Percentiles rank a stretch among this genome's conserved stretches.
phyloP scores from a whole-genome alignment of 2,797 vertebrate species.

The Nasua narica region DNA sequence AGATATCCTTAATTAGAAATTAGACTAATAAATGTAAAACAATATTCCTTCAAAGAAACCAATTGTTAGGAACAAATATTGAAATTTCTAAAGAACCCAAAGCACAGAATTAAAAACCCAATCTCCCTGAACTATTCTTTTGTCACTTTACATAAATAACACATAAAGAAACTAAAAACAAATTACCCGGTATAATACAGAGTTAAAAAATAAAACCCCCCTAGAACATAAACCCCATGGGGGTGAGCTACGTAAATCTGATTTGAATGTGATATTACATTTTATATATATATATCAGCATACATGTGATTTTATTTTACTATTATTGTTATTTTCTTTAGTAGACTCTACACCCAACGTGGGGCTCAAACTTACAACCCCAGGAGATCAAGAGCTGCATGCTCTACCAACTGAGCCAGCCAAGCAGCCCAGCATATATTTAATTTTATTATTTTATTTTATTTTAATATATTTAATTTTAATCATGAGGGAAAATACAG shows the following conservation, averaged over 20 bases:
- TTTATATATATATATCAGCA: not conserved
- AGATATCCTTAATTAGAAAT: not conserved
- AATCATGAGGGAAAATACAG: not conserved
- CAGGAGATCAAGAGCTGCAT: not conserved
- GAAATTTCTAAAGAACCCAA: constrained; percentile 8
- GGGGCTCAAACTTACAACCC: not conserved
- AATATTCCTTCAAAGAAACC: constrained; percentile 33
- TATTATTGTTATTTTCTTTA: not conserved
- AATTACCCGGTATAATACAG: not conserved
- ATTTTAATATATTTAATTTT: not conserved
- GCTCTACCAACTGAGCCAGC: not conserved
- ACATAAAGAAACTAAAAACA: not conserved
- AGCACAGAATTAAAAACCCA: not conserved
- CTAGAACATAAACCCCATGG: not conserved
- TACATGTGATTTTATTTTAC: not conserved
- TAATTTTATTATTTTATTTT: not conserved
- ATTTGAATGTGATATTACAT: not conserved
- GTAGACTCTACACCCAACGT: not conserved
- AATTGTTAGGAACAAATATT: not conserved
- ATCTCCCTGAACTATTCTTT: not conserved
- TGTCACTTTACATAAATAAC: constrained; percentile 24
- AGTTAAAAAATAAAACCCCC: not conserved
- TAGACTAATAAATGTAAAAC: constrained; percentile 18
- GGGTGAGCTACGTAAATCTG: not conserved
- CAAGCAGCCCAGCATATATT: not conserved